Percentiles rank a stretch among this genome's conserved stretches.
phyloP scores from a whole-genome alignment of 2,797 vertebrate genomes.

The Sebastes elongatus region DNA sequence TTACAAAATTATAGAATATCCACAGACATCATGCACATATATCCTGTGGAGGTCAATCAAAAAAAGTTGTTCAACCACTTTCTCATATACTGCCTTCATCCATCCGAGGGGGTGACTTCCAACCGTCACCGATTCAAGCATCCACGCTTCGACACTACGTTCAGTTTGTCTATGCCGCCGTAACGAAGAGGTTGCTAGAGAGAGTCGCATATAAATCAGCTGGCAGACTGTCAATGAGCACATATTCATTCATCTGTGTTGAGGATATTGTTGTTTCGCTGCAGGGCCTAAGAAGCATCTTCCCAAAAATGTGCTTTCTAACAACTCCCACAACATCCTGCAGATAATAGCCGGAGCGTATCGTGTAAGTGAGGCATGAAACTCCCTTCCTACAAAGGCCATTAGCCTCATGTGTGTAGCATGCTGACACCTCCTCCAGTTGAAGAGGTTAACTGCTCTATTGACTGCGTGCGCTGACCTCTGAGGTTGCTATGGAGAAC shows the following conservation, averaged over 20 bases:
- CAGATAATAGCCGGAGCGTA: conserved; percentile 44
- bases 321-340: conserved; percentile 59
- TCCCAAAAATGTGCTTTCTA: conserved; percentile 44
- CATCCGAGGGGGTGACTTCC: neutral
- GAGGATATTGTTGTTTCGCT: conserved; percentile 12
- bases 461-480: conserved; percentile 59
- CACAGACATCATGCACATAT: neutral
- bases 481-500: conserved; percentile 59
- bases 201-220: conserved; percentile 2
- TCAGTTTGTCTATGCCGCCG: neutral
- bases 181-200: neutral
- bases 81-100: neutral
- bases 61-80: neutral
- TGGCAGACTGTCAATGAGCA: conserved; percentile 10
- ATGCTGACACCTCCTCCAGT: conserved; percentile 37
- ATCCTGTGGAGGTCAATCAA: neutral
- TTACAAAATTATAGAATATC: neutral
- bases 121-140: neutral
- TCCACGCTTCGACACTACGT: neutral
- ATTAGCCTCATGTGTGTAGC: conserved; percentile 39
- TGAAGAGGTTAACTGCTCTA: conserved; percentile 48
- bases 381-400: conserved; percentile 28
- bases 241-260: conserved; percentile 19
- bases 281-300: conserved; percentile 19
- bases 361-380: conserved; percentile 33